A percentile compares a stretch with the other conserved stretches of the same genome.
Evolutionary conservation across 2,888 invertebrate genomes (phyloP).

Genomic region (Diabrotica balteata): DNA sequence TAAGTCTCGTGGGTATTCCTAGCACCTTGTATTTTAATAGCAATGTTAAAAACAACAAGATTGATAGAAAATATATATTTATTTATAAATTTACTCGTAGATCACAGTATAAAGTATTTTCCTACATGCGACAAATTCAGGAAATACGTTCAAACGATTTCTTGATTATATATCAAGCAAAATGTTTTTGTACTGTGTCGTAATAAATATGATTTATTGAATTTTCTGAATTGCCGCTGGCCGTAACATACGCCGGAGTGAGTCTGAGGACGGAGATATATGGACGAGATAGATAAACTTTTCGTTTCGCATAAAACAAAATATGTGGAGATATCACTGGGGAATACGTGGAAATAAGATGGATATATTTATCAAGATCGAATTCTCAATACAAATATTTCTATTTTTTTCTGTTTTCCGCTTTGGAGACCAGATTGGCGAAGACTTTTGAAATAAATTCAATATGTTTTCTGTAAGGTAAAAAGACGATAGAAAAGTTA

Average conservation of each 20-base stretch:
- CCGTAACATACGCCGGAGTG: slow-evolving; percentile 40
- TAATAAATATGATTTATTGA: slow-evolving; percentile 54
- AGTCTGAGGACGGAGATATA: slow-evolving; percentile 47
- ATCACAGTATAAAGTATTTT: no score
- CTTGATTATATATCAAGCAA: slow-evolving; percentile 9
- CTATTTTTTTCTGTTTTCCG: slow-evolving; percentile 16
- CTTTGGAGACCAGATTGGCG: no score
- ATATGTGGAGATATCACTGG: slow-evolving; percentile 30
- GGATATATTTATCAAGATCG: slow-evolving; percentile 29
- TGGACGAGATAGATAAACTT: slow-evolving; percentile 52
- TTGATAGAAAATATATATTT: no score
- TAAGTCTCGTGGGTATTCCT: no score
- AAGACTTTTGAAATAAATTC: no score
- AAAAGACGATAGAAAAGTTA: no score
- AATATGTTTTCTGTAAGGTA: no score
- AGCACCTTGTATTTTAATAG: no score
- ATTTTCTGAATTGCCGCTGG: slow-evolving; percentile 53
- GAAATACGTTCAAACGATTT: neutral
- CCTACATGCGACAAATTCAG: no score
- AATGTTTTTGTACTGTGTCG: slow-evolving; percentile 25
- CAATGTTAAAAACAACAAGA: no score
- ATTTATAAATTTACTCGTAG: no score
- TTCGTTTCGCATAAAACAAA: slow-evolving; percentile 39
- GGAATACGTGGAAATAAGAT: slow-evolving; percentile 29
- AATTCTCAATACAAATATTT: slow-evolving; percentile 23